Conservation (phyloP, 2,888 invertebrate species). For the Tenodera sinensis region DNA sequence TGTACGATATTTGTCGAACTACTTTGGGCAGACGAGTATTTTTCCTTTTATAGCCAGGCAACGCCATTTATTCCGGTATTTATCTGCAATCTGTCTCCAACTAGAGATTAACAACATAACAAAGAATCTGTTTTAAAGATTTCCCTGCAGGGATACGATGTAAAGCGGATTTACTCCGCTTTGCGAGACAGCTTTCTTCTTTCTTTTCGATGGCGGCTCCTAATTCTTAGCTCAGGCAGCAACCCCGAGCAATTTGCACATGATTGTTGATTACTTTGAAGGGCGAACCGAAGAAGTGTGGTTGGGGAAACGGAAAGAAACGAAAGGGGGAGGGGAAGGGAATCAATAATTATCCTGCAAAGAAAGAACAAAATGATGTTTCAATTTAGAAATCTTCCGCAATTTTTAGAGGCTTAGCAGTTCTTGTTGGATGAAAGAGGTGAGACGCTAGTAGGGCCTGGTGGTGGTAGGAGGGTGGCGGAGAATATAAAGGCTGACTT, state of each 20-base stretch:
- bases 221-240: background rate
- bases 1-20: no score
- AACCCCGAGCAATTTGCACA: background rate
- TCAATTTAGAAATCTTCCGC: conserved; percentile 24
- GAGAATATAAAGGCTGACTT: background rate
- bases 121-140: background rate
- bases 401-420: conserved; percentile 22
- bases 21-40: no score
- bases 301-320: background rate
- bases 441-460: background rate
- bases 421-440: background rate
- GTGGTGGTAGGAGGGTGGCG: background rate
- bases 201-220: background rate
- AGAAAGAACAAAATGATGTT: conserved; percentile 23
- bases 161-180: background rate
- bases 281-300: background rate
- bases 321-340: background rate
- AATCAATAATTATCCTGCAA: conserved; percentile 23
- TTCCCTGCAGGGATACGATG: background rate
- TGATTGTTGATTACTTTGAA: background rate
- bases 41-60: no score
- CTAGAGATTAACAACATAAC: background rate
- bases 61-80: no score
- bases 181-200: background rate
- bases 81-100: background rate